Evolutionary conservation across 2,888 invertebrate genomes (phyloP).

Genomic region (Syrista parreyssii): DNA sequence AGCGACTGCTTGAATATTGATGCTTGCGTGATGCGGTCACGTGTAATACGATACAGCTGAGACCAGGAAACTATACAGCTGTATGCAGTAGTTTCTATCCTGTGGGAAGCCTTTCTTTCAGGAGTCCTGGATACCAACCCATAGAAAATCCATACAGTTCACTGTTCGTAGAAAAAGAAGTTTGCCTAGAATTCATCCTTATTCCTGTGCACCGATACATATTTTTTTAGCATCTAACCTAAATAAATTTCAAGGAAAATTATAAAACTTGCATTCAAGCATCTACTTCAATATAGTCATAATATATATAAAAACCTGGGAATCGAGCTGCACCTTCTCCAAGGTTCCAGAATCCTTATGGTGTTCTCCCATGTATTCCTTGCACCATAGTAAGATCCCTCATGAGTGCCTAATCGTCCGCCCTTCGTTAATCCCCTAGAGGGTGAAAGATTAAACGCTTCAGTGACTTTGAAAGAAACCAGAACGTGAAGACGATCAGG

Average conservation of each 20-base stretch:
- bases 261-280: neutral
- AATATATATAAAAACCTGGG: neutral
- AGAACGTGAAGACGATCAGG: slow-evolving; percentile 53
- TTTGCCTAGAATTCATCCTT: neutral
- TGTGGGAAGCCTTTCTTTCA: neutral
- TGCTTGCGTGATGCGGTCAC: slow-evolving; percentile 48
- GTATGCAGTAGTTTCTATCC: neutral
- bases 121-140: neutral
- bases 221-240: neutral
- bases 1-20: neutral
- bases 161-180: no score
- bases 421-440: slow-evolving; percentile 59
- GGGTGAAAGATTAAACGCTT: slow-evolving; percentile 59
- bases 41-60: slow-evolving; percentile 64
- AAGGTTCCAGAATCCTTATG: neutral
- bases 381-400: slow-evolving; percentile 31
- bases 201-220: neutral
- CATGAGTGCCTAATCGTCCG: slow-evolving; percentile 56
- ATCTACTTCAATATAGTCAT: neutral
- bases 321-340: neutral
- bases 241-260: neutral
- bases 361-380: neutral
- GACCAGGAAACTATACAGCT: slow-evolving; percentile 55
- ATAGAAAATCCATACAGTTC: neutral
- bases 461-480: slow-evolving; percentile 62